Conservation (phyloP, 1,140 invertebrate species). For the Phthorimaea operculella region DNA sequence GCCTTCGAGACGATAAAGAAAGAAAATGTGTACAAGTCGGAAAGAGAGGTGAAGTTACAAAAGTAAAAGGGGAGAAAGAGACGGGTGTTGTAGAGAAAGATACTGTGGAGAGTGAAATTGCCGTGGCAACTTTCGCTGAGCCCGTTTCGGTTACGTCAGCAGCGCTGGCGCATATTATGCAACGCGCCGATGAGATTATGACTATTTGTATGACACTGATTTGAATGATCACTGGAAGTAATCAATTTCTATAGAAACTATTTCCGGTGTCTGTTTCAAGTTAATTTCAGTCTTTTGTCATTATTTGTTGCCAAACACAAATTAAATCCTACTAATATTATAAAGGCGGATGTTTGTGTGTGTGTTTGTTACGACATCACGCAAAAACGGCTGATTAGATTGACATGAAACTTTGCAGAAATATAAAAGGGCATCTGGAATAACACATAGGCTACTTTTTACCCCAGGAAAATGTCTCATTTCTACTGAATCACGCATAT, state of each 20-base stretch:
- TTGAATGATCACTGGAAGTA: constrained; percentile 49
- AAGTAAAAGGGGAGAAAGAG: constrained; percentile 26
- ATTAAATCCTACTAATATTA: too few species aligned
- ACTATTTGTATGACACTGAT: constrained; percentile 55
- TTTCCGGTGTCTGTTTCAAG: constrained; percentile 31
- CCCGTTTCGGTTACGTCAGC: constrained; percentile 61
- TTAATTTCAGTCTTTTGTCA: neutral
- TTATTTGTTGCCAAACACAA: too few species aligned
- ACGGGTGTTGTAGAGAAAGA: constrained; percentile 45
- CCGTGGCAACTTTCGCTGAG: constrained; percentile 59
- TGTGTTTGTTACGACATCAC: too few species aligned
- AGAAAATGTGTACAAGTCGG: constrained; percentile 20
- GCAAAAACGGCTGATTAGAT: too few species aligned
- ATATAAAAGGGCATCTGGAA: too few species aligned
- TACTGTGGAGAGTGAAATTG: constrained; percentile 58
- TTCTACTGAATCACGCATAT: too few species aligned
- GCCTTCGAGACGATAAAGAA: constrained; percentile 25
- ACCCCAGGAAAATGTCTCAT: too few species aligned
- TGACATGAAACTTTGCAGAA: too few species aligned
- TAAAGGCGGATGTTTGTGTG: too few species aligned
- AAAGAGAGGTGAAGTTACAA: constrained; percentile 24
- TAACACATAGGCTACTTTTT: too few species aligned
- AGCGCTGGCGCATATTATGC: constrained; percentile 37
- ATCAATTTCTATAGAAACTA: constrained; percentile 36
- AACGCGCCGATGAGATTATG: constrained; percentile 47